These are phyloP conservation scores for Cataglyphis rosenhaueri DNA, from an alignment of 2,888 invertebrate genomes.

Conservation along the genomic window DNA sequence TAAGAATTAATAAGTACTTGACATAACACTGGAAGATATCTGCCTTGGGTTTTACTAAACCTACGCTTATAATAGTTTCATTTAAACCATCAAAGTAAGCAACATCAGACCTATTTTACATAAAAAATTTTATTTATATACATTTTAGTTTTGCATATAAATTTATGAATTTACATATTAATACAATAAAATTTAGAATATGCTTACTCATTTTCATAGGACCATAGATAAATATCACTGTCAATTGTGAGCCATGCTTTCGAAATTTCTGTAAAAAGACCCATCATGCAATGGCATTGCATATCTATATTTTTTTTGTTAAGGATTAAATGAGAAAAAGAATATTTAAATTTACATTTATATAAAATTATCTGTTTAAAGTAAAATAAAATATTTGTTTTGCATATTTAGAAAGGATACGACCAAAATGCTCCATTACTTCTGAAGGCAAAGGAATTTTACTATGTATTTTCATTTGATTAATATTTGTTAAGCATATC, in stretches of 20 bases:
- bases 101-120: slow-evolving; percentile 91
- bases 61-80: slow-evolving; percentile 97
- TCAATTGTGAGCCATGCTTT: slow-evolving; percentile 99
- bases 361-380: not conserved
- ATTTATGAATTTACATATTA: slow-evolving; percentile 4
- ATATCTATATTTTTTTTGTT: slow-evolving; percentile 89
- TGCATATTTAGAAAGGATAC: slow-evolving; percentile 90
- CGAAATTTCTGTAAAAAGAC: slow-evolving; percentile 97
- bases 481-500: slow-evolving; percentile 89
- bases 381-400: not conserved
- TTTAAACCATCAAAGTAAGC: slow-evolving; percentile 98
- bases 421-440: slow-evolving; percentile 97
- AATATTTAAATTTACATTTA: slow-evolving; percentile 28
- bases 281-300: slow-evolving; percentile 98
- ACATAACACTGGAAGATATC: slow-evolving; percentile 96
- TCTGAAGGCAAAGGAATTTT: slow-evolving; percentile 96
- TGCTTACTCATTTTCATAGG: slow-evolving; percentile 94
- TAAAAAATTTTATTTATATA: slow-evolving; percentile 10
- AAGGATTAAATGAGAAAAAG: slow-evolving; percentile 35
- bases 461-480: slow-evolving; percentile 92
- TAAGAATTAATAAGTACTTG: slow-evolving; percentile 95
- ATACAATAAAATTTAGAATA: not conserved
- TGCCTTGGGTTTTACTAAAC: slow-evolving; percentile 94
- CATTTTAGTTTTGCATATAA: slow-evolving; percentile 22
- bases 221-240: slow-evolving; percentile 99